Evolutionary conservation across 2,888 invertebrate species (phyloP), one percentile per base, ranked within the genome.

Genomic region (Seira sanloemensis): DNA sequence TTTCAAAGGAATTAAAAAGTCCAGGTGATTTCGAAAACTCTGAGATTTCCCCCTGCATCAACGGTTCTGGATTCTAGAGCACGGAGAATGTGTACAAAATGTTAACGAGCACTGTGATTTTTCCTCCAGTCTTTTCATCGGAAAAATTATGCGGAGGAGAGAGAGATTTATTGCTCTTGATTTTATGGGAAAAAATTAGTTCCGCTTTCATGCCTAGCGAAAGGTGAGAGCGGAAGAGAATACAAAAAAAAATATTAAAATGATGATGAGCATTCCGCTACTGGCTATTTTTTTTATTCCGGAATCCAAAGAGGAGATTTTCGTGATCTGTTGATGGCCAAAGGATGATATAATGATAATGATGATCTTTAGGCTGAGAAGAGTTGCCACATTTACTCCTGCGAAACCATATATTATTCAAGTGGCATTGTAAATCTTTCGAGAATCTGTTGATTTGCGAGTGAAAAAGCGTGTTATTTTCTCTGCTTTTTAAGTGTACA

Each of bases 371-470:
- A n/a, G n/a, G 67, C 24, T 62, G 23, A 37, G 65, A 76, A 68
- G 65, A 78, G 71, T 71, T 62, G 78, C 58, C 78, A 78, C 78
- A 37, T 69, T 76, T 46, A 19, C n/a, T 27, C 50, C 18, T 68
- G 26, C 37, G 37, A 46, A 27, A 66, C 19, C 21, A 73, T 26
- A 73, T 27, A 68, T 27, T 4, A 18, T 21, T 5, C 67, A 0
- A 16, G 24, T 1, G 25, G 26, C n/a, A 23, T n/a, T n/a, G n/a
- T n/a, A n/a, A n/a, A n/a, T n/a, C n/a, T n/a, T n/a, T n/a, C n/a
- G n/a, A n/a, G n/a, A n/a, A n/a, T n/a, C n/a, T n/a, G n/a, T n/a
- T n/a, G n/a, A n/a, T 27, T 68, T 68, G 1, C 18, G 24, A 71
- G 21, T 23, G 71, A 9, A 24, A 69, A 9, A 23, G 50, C 21